These are phyloP conservation scores for Trichopria drosophilae DNA, from an alignment of 2,888 invertebrate species.

Conservation along the genomic window DNA sequence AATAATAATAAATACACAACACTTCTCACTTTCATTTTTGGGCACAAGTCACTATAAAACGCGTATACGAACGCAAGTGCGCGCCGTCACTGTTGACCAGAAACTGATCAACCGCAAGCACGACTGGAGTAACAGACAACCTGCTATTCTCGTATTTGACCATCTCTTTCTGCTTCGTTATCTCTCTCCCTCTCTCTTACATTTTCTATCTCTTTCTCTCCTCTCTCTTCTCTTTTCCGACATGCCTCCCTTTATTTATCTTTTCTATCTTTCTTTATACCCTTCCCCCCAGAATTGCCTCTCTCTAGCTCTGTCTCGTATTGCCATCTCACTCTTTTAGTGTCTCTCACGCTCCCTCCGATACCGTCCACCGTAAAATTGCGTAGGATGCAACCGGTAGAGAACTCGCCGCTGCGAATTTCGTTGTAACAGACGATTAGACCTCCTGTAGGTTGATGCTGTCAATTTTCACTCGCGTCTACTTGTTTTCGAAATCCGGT, in stretches of 20 bases:
- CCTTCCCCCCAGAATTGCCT: conserved; percentile 10
- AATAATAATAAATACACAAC: background rate
- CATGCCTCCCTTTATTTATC: conserved; percentile 17
- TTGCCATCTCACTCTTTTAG: too few species aligned
- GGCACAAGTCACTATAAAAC: too few species aligned
- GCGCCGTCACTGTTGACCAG: conserved; percentile 42
- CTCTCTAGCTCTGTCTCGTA: conserved; percentile 15
- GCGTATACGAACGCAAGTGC: conserved; percentile 36
- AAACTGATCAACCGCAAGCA: conserved; percentile 48
- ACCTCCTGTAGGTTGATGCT: too few species aligned
- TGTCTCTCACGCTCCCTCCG: too few species aligned
- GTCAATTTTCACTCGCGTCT: too few species aligned
- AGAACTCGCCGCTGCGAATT: too few species aligned
- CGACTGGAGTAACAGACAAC: too few species aligned
- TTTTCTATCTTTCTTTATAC: conserved; percentile 13
- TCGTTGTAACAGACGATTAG: too few species aligned
- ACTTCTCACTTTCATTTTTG: conserved; percentile 12
- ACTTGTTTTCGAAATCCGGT: too few species aligned
- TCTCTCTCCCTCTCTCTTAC: conserved; percentile 32
- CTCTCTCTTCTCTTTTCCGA: conserved; percentile 18
- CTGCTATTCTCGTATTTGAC: conserved; percentile 40
- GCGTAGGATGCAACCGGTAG: too few species aligned
- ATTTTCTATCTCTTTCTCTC: conserved; percentile 7
- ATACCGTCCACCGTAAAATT: too few species aligned
- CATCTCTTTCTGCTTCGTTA: conserved; percentile 35